Evolutionary conservation across 2,797 vertebrate genomes (phyloP), one percentile per base, ranked within the genome.

Genomic region (Urosaurus nigricauda): DNA sequence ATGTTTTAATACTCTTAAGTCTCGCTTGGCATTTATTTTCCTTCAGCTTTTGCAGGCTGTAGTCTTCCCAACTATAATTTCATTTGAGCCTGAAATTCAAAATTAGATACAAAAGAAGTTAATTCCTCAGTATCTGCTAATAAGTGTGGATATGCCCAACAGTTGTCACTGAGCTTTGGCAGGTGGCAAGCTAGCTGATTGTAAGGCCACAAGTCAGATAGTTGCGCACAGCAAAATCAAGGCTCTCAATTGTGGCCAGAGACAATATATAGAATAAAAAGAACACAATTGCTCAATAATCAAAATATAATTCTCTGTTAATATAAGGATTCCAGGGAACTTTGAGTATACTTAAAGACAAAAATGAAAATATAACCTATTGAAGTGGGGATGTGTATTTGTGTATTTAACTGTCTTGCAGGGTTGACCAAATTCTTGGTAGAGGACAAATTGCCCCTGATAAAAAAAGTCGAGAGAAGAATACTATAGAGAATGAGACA

Each of bases 381-480:
- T 82, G 37, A 71, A 81, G 68, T 58, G 17, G 68, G 32, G 26
- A 81, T 81, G 24, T 11, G 13, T 68, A 43, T 79, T 56, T 87
- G 63, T 70, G 53, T 79, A 56, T 84, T 93, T 84, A 35, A 90
- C 90, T 96, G 92, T 96, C 89, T 94, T 85, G 53, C 96, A 99
- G 99, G 0, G 99, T 99, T 95, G 99, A 99, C 93, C 99, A 99
- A 94, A 99, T 99, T 95, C 98, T 99, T 43, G 99, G 99, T 87
- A 99, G 98, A 95, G 99, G 99, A 32, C 99, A 99, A 97, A 98
- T 99, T 92, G 97, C 98, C 71, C 94, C 98, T 88, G 99, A 99
- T 94, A 99, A 98, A 96, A 98, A 98, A 96, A 98, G 97, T 24
- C 96, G 98, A 90, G 99, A 99, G 90, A 99, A 99, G 96, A 97